Evolutionary conservation across 2,888 invertebrate genomes (phyloP).

Genomic region (Rotaria macrura): DNA sequence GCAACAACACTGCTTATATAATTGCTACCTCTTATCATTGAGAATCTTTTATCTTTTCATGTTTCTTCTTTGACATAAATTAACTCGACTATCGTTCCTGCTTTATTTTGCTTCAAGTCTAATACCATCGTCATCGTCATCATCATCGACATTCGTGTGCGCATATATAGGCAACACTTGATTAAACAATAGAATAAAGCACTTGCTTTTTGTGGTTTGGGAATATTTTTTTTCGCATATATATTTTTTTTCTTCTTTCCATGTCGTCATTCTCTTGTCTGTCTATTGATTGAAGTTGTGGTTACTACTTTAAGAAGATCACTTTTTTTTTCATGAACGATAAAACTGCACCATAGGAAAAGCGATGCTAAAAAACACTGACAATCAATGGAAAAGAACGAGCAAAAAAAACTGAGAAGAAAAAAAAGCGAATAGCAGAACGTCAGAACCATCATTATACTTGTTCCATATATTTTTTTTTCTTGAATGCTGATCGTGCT

Average conservation of each 20-base stretch:
- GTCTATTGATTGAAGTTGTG: not conserved
- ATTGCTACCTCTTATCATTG: too few relatives aligned
- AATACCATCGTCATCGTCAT: too few relatives aligned
- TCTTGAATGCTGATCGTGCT: not conserved
- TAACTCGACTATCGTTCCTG: not conserved
- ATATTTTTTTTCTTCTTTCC: not conserved
- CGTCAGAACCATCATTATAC: not conserved
- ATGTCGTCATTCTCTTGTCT: not conserved
- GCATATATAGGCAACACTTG: not conserved
- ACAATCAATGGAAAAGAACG: not conserved
- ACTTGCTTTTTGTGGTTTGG: not conserved
- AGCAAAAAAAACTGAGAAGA: not conserved
- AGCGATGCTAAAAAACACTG: not conserved
- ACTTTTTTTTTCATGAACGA: not conserved
- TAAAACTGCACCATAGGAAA: not conserved
- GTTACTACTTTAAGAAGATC: not conserved
- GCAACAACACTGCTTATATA: too few relatives aligned
- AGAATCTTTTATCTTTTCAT: too few relatives aligned
- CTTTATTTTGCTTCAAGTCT: not conserved
- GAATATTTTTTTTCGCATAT: not conserved
- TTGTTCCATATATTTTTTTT: not conserved
- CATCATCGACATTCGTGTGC: not conserved
- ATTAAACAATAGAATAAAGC: not conserved
- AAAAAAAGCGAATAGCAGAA: not conserved
- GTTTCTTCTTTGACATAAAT: too few relatives aligned